A percentile compares a stretch with the other conserved stretches of the same genome.
These are phyloP conservation scores for Leucophenga varia DNA, from an alignment of 1,140 invertebrate genomes.

Conservation along the genomic window DNA sequence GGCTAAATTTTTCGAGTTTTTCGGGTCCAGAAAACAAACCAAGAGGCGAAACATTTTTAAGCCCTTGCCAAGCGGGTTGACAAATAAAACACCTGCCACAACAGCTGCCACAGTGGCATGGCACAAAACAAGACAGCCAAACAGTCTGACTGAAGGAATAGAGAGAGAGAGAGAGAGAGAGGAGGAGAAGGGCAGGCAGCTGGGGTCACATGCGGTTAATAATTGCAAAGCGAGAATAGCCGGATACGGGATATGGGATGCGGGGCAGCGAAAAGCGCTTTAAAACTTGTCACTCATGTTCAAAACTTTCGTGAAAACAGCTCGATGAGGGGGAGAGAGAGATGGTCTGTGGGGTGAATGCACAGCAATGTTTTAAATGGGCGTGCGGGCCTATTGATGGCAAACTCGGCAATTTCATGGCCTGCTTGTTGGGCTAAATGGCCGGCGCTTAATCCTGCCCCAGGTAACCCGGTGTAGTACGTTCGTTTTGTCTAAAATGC, in stretches of 20 bases:
- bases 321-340: not conserved
- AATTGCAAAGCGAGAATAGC: conserved; percentile 31
- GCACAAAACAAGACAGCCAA: too few species aligned
- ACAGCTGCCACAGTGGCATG: conserved; percentile 12
- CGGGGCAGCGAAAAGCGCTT: conserved; percentile 20
- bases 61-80: conserved; percentile 24
- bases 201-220: conserved; percentile 36
- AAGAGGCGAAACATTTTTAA: conserved; percentile 23
- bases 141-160: too few species aligned
- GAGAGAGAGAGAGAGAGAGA: conserved; percentile 3
- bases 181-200: not conserved
- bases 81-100: conserved; percentile 35
- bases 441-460: conserved; percentile 22
- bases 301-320: not conserved
- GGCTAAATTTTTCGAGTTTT: conserved; percentile 8
- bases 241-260: conserved; percentile 4
- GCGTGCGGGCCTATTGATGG: conserved; percentile 20
- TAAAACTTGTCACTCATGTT: conserved; percentile 36
- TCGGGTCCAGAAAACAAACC: conserved; percentile 17
- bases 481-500: conserved; percentile 22
- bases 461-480: conserved; percentile 2
- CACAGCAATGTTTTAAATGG: conserved; percentile 10
- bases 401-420: conserved; percentile 24
- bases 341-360: not conserved
- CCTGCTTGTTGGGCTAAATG: conserved; percentile 25